phyloP scores from a whole-genome alignment of 2,888 invertebrate species.

The Drosophila fungiperda region DNA sequence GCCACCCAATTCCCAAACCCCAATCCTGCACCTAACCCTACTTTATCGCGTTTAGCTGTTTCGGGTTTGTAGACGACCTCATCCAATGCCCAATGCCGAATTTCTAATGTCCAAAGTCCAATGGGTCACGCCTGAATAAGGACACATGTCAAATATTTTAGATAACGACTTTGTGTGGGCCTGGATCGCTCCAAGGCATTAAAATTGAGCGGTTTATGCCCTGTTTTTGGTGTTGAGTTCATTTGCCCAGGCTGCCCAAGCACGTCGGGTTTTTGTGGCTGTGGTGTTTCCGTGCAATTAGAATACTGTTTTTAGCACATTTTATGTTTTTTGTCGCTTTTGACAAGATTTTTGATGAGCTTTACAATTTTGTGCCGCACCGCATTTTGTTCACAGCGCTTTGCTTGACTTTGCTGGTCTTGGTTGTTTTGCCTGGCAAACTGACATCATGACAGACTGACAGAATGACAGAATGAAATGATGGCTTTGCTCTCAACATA shows the following conservation, averaged over 20 bases:
- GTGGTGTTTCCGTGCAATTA: constrained; percentile 58
- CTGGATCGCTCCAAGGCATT: constrained; percentile 41
- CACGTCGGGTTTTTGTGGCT: constrained; percentile 36
- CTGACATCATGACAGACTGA: constrained; percentile 34
- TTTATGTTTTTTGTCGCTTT: constrained; percentile 18
- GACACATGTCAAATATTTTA: constrained; percentile 75
- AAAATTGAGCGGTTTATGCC: constrained; percentile 72
- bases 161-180: constrained; percentile 69
- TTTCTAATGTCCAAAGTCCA: not conserved
- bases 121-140: constrained; percentile 15
- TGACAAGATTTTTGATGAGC: constrained; percentile 71
- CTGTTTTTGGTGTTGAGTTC: constrained; percentile 41
- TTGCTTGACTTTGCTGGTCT: constrained; percentile 33
- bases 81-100: not conserved
- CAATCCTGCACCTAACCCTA: not conserved
- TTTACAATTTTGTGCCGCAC: constrained; percentile 50
- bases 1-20: not conserved
- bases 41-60: not conserved
- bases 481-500: constrained; percentile 10
- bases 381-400: constrained; percentile 25
- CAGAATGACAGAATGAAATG: constrained; percentile 13
- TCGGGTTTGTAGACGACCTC: constrained; percentile 7
- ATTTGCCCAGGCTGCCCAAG: constrained; percentile 52
- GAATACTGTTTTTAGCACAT: constrained; percentile 21
- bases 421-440: constrained; percentile 30